These are phyloP conservation scores for Cerastis leucographa DNA, from an alignment of 2,888 invertebrate genomes.

Conservation along the genomic window DNA sequence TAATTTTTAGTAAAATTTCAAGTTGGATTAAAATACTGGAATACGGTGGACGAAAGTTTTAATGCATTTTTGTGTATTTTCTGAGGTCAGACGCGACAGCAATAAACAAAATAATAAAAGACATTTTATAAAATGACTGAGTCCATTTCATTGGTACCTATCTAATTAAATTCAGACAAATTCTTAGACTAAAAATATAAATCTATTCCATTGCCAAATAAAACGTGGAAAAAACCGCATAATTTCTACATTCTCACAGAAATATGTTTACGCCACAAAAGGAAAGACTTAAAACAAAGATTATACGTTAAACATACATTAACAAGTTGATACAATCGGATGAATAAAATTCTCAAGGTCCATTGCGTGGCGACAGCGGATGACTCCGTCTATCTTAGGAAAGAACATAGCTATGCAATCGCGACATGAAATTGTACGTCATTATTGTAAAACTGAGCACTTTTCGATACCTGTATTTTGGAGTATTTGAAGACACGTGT, in stretches of 20 bases:
- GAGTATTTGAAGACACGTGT: background rate
- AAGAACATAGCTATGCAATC: slow-evolving; percentile 56
- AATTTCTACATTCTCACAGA: slow-evolving; percentile 37
- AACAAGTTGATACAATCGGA: slow-evolving; percentile 51
- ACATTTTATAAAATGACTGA: background rate
- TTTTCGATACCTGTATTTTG: slow-evolving; percentile 37
- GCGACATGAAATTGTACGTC: slow-evolving; percentile 25
- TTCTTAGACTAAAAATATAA: background rate
- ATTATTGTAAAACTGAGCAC: slow-evolving; percentile 10
- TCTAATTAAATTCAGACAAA: background rate
- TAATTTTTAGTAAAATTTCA: too few species aligned
- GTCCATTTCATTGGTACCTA: background rate
- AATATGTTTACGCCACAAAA: slow-evolving; percentile 34
- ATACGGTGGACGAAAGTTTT: slow-evolving; percentile 29
- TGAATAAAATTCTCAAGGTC: slow-evolving; percentile 68
- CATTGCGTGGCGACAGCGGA: slow-evolving; percentile 65
- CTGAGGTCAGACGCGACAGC: slow-evolving; percentile 26
- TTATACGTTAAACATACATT: slow-evolving; percentile 39
- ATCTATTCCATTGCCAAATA: slow-evolving; percentile 15
- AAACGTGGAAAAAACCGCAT: slow-evolving; percentile 24
- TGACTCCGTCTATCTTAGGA: slow-evolving; percentile 57
- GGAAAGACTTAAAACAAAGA: slow-evolving; percentile 30
- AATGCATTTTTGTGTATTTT: slow-evolving; percentile 10
- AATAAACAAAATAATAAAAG: background rate
- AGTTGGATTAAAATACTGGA: slow-evolving; percentile 31